A percentile compares a stretch with the other conserved stretches of the same genome.
phyloP scores from a whole-genome alignment of 2,888 invertebrate genomes.

The Myathropa florea region DNA sequence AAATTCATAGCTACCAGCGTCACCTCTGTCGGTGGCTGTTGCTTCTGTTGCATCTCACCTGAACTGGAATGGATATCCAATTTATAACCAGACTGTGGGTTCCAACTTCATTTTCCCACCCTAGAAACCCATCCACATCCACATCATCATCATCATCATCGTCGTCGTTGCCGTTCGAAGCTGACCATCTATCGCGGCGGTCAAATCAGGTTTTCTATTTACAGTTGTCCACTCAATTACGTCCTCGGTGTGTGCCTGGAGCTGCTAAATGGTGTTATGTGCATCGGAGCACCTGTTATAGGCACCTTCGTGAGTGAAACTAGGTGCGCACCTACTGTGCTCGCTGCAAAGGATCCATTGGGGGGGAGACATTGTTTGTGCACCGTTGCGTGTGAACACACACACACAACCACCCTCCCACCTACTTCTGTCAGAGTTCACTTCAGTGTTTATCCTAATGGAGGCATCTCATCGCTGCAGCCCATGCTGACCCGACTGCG shows the following conservation, averaged over 20 bases:
- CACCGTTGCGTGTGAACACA: slow-evolving; percentile 48
- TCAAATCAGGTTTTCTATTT: slow-evolving; percentile 69
- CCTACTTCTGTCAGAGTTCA: slow-evolving; percentile 39
- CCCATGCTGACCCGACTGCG: not conserved
- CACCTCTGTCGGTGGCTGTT: not conserved
- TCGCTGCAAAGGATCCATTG: not conserved
- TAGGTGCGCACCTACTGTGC: not conserved
- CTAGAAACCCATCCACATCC: slow-evolving; percentile 51
- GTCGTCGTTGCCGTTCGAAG: not conserved
- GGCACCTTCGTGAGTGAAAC: slow-evolving; percentile 47
- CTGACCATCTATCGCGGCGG: slow-evolving; percentile 52
- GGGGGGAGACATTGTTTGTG: slow-evolving; percentile 30
- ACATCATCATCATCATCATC: slow-evolving; percentile 27
- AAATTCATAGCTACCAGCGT: slow-evolving; percentile 33
- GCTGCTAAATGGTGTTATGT: slow-evolving; percentile 64
- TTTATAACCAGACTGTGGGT: slow-evolving; percentile 61
- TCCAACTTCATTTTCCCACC: slow-evolving; percentile 68
- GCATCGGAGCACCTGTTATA: slow-evolving; percentile 60
- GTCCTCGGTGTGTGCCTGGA: slow-evolving; percentile 56
- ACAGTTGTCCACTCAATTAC: slow-evolving; percentile 69
- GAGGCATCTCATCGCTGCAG: slow-evolving; percentile 35
- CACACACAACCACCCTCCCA: not conserved
- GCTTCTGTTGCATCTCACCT: slow-evolving; percentile 61
- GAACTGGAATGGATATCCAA: slow-evolving; percentile 61
- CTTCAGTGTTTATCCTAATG: slow-evolving; percentile 56